These are phyloP conservation scores for Prionace glauca DNA, from an alignment of 2,797 vertebrate genomes.

Conservation along the genomic window DNA sequence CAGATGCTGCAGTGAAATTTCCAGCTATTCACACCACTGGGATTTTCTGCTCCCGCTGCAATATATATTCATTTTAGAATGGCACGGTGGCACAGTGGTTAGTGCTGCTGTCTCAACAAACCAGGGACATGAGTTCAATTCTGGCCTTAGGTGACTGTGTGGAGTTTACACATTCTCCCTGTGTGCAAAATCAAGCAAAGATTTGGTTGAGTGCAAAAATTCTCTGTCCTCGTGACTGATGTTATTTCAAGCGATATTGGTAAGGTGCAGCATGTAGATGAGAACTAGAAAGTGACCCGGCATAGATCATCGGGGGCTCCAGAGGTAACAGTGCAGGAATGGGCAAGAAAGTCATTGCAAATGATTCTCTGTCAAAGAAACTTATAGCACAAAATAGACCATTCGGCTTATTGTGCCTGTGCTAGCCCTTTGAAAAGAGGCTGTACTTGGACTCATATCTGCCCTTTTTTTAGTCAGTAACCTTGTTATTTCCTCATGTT, in stretches of 20 bases:
- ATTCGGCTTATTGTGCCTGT: background rate
- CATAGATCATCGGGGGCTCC: background rate
- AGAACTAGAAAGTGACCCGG: background rate
- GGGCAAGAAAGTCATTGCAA: background rate
- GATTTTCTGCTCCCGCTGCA: too few relatives aligned
- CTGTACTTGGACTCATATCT: background rate
- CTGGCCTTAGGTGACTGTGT: too few relatives aligned
- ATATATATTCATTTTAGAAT: too few relatives aligned
- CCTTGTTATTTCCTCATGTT: background rate
- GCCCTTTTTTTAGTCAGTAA: background rate
- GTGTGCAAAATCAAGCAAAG: too few relatives aligned
- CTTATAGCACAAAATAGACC: background rate
- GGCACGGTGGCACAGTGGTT: too few relatives aligned
- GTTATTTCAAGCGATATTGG: background rate
- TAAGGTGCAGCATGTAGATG: background rate
- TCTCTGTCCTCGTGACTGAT: too few relatives aligned
- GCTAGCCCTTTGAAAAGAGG: background rate
- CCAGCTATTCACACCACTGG: too few relatives aligned
- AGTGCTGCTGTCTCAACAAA: too few relatives aligned
- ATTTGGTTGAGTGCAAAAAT: too few relatives aligned
- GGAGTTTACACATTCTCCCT: too few relatives aligned
- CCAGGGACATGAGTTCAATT: too few relatives aligned
- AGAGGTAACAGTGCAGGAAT: background rate
- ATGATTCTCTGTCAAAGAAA: background rate
- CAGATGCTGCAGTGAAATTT: background rate